Evolutionary conservation across 1,140 invertebrate genomes (phyloP).

Genomic region (Trichomalopsis sarcophagae): DNA sequence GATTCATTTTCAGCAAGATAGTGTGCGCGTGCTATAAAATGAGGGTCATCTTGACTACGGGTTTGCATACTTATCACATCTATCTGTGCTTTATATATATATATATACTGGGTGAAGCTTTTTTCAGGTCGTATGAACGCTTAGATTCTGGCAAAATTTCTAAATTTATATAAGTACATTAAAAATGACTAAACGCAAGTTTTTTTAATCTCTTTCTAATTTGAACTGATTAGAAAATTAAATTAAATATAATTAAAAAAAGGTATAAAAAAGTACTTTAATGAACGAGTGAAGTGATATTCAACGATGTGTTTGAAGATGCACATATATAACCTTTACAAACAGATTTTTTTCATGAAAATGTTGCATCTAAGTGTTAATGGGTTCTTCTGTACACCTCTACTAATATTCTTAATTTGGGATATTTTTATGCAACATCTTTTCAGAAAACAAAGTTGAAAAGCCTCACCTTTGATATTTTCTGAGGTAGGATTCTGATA

Average conservation of each 20-base stretch:
- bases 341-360: not conserved
- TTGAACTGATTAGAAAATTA: not conserved
- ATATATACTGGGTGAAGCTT: constrained; percentile 9
- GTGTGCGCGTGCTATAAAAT: constrained; percentile 26
- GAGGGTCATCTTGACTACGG: not conserved
- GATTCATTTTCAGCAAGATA: constrained; percentile 18
- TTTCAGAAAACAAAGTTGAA: not conserved
- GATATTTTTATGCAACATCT: not conserved
- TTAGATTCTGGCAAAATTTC: not conserved
- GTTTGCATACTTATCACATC: constrained; percentile 14
- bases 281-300: constrained; percentile 19
- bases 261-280: constrained; percentile 41
- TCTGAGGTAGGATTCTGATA: constrained; percentile 4
- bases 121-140: constrained; percentile 3
- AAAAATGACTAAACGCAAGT: not conserved
- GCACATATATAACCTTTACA: constrained; percentile 9
- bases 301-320: not conserved
- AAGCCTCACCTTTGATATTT: constrained; percentile 10
- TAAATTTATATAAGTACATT: constrained; percentile 49
- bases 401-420: not conserved
- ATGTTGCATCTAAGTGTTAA: not conserved
- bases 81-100: not conserved
- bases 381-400: not conserved
- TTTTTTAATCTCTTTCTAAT: not conserved
- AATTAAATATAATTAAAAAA: constrained; percentile 25